Percentiles rank a stretch among this genome's conserved stretches.
Evolutionary conservation across 2,797 vertebrate species (phyloP).

Genomic region (Heliangelus exortis): DNA sequence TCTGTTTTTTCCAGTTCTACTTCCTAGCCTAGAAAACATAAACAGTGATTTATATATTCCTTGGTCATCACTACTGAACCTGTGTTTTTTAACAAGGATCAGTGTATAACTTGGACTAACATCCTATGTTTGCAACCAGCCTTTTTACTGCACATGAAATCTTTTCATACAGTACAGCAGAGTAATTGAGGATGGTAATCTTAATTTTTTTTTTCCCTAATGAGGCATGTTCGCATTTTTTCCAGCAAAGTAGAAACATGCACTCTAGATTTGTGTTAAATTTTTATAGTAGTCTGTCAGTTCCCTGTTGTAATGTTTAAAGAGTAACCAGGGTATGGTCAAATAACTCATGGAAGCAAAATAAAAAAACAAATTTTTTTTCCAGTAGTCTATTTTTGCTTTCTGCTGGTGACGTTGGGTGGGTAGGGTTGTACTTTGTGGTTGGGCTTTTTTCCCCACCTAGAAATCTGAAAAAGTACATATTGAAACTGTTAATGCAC

Average conservation of each 20-base stretch:
- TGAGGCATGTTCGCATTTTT: not conserved
- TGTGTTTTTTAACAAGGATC: not conserved
- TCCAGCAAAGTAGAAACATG: not conserved
- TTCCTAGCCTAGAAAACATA: not conserved
- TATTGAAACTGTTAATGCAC: not conserved
- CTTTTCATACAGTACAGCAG: not conserved
- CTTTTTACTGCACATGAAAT: not conserved
- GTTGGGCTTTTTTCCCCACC: not conserved
- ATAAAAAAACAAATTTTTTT: not conserved
- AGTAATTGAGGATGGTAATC: not conserved
- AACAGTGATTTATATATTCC: not conserved
- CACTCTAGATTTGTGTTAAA: not conserved
- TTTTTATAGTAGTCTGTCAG: not conserved
- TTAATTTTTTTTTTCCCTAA: not conserved
- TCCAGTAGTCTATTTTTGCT: not conserved
- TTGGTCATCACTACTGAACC: not conserved
- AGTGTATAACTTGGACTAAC: not conserved
- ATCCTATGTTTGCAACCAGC: not conserved
- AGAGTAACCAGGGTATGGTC: not conserved
- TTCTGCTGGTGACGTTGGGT: not conserved
- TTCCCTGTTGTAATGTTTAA: not conserved
- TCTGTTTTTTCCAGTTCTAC: not conserved
- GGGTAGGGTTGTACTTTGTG: not conserved
- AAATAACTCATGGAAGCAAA: conserved; percentile 8
- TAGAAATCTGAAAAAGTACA: not conserved